phyloP scores from a whole-genome alignment of 30 jellyfish, hydroid and myxozoan genomes.

The Hydra vulgaris region DNA sequence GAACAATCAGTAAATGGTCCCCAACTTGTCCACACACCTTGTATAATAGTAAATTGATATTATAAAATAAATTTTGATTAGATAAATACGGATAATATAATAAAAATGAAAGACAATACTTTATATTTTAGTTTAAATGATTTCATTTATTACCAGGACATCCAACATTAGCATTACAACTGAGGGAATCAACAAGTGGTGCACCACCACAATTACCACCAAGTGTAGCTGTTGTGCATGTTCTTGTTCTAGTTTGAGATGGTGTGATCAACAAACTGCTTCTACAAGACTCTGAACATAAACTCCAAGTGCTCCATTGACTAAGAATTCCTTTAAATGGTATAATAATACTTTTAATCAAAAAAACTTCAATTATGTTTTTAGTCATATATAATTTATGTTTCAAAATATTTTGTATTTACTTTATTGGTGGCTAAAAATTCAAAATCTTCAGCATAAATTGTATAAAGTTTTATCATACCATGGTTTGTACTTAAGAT shows the following conservation, averaged over 20 bases:
- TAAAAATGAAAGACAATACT: neutral
- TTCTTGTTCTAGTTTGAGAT: neutral
- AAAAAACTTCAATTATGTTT: no score
- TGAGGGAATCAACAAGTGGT: neutral
- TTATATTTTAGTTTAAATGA: neutral
- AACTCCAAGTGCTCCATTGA: neutral
- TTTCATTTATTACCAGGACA: conserved; percentile 20
- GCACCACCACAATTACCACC: conserved; percentile 26
- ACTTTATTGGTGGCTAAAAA: no score
- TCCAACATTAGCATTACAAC: conserved; percentile 21
- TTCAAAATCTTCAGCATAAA: no score
- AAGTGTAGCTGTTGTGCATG: neutral
- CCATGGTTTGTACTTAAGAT: no score
- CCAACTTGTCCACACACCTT: neutral
- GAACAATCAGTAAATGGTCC: neutral
- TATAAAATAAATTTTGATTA: no score
- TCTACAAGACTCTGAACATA: conserved; percentile 1
- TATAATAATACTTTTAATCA: neutral
- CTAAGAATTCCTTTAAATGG: neutral
- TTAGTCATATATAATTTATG: neutral
- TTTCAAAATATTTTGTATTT: neutral
- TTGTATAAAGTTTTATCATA: no score
- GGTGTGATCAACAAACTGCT: neutral
- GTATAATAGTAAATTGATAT: no score
- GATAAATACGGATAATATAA: neutral